These are phyloP conservation scores for Neoscelio sp. DNA, from an alignment of 2,888 invertebrate genomes.

Conservation along the genomic window DNA sequence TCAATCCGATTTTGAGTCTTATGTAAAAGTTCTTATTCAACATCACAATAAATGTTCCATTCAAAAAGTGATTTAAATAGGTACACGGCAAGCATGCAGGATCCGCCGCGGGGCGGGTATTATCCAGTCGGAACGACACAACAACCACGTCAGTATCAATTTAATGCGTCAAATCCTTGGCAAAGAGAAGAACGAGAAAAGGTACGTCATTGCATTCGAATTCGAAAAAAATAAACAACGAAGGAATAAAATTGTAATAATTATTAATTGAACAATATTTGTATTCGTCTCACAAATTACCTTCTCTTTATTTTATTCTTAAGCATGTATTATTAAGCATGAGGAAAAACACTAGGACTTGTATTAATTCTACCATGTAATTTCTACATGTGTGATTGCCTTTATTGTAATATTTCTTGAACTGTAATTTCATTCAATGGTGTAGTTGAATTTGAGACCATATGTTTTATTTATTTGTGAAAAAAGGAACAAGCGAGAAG, in stretches of 20 bases:
- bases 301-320: not conserved
- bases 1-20: not conserved
- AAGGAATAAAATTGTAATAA: too few species aligned
- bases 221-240: too few species aligned
- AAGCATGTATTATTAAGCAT: not conserved
- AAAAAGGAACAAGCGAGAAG: conserved; percentile 87
- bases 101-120: conserved; percentile 90
- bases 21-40: not conserved
- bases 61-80: conserved; percentile 72
- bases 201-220: conserved; percentile 75
- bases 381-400: too few species aligned
- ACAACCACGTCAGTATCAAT: conserved; percentile 83
- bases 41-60: conserved; percentile 14
- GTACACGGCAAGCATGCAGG: conserved; percentile 89
- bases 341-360: too few species aligned
- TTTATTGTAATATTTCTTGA: too few species aligned
- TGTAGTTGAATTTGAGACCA: too few species aligned
- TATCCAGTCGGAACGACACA: conserved; percentile 84
- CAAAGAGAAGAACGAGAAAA: conserved; percentile 96
- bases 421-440: too few species aligned
- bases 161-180: conserved; percentile 91
- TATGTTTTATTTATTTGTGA: not conserved
- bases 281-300: not conserved
- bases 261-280: not conserved
- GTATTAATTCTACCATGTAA: too few species aligned